These are phyloP conservation scores for Apotomis turbidana DNA, from an alignment of 2,888 invertebrate species.

Conservation along the genomic window DNA sequence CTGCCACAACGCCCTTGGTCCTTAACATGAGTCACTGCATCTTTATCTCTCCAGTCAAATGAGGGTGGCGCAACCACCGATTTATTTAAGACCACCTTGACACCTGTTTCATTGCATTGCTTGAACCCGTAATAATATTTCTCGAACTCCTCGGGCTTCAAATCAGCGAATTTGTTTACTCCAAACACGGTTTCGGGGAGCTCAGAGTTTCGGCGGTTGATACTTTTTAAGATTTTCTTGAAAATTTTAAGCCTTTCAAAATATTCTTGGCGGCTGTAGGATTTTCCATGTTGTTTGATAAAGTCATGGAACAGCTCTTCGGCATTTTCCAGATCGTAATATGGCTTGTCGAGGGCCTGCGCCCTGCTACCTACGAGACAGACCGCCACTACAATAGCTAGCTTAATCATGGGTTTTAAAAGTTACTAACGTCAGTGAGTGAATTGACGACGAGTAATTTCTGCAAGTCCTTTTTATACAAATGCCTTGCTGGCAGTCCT, in stretches of 20 bases:
- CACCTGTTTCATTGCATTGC: not conserved
- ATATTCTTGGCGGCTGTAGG: conserved; percentile 22
- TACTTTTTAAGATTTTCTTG: conserved; percentile 4
- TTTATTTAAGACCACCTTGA: not conserved
- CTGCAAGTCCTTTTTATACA: not conserved
- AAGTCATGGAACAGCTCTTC: conserved; percentile 10
- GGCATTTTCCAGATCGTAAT: conserved; percentile 17
- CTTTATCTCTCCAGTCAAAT: conserved; percentile 14
- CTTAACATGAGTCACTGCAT: conserved; percentile 77
- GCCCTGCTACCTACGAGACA: not conserved
- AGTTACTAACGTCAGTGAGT: not conserved
- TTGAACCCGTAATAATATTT: not conserved
- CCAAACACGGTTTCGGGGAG: conserved; percentile 6
- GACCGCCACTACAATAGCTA: not conserved
- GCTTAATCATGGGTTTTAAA: not conserved
- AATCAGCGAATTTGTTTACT: conserved; percentile 19
- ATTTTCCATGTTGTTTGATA: conserved; percentile 17
- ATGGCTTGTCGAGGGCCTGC: not conserved
- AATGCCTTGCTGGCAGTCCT: not conserved
- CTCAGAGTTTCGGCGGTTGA: conserved; percentile 9
- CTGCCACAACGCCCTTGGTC: conserved; percentile 91
- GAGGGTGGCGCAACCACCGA: not conserved
- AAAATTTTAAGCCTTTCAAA: conserved; percentile 24
- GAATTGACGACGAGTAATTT: not conserved
- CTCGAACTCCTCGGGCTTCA: not conserved